These are phyloP conservation scores for Andricus grossulariae DNA, from an alignment of 1,140 invertebrate genomes.

Conservation along the genomic window DNA sequence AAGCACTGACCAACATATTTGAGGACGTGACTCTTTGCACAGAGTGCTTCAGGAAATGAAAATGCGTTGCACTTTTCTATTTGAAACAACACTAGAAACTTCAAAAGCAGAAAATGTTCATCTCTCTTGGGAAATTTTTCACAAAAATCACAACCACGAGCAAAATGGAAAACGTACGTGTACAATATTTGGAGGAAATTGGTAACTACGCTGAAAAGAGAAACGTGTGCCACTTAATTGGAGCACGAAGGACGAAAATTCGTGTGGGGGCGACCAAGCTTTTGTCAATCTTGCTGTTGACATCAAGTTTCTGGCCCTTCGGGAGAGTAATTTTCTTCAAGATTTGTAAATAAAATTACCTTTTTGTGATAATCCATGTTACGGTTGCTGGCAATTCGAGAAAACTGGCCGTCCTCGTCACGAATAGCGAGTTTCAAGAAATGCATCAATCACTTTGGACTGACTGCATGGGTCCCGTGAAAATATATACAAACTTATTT, in stretches of 20 bases:
- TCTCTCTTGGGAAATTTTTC: too few species aligned
- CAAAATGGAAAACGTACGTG: background rate
- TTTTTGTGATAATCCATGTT: conserved; percentile 68
- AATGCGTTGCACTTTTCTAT: too few species aligned
- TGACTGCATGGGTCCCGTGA: background rate
- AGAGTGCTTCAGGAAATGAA: too few species aligned
- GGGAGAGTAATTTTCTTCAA: background rate
- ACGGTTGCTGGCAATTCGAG: conserved; percentile 46
- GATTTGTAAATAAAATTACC: conserved; percentile 36
- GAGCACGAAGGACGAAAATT: background rate
- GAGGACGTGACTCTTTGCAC: too few species aligned
- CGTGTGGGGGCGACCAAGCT: background rate
- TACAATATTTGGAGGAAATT: background rate
- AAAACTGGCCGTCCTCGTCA: conserved; percentile 50
- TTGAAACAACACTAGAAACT: too few species aligned
- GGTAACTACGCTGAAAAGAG: background rate
- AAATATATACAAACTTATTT: conserved; percentile 3
- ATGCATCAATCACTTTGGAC: conserved; percentile 49
- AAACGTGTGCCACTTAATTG: background rate
- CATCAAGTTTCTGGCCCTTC: background rate
- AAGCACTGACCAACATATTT: too few species aligned
- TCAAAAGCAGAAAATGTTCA: too few species aligned
- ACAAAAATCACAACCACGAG: too few species aligned
- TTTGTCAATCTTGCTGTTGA: background rate
- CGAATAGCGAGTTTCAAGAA: conserved; percentile 47